Evolutionary conservation across 2,888 invertebrate genomes (phyloP), one percentile per base, ranked within the genome.

Genomic region (Synanthedon vespiformis): DNA sequence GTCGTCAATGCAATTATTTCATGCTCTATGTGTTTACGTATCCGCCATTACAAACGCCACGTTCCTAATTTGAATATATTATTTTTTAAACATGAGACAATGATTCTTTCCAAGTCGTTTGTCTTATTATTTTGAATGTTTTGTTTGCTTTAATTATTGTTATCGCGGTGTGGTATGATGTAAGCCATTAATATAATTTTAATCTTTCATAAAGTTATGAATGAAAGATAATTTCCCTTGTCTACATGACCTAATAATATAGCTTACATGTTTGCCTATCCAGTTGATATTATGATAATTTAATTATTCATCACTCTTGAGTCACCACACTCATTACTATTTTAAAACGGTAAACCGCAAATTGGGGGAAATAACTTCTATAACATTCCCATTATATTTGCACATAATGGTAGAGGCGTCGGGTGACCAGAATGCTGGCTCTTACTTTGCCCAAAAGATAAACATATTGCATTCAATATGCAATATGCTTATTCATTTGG

Each of bases 1-100:
- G 74, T 76, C 74, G 72, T 70, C 72, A 74, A 75, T 81, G 80
- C 80, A 83, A 81, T 81, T 78, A 80, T 80, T 80, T 77, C 74
- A 77, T 77, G 77, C 75, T 74, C 72, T 70, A 73, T 74, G 74
- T 72, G 70, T 70, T 68, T 70, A 61, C 63, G 68, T 68, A 71
- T 74, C 80, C 80, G 80, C 80, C 76, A 80, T 80, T 70, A 76
- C 63, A 62, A 67, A 65, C 66, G 63, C 62, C 48, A 49, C 51
- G 51, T 53, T 41, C 51, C 8, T 48, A 48, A 22, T 51, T 55
- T 44, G 51, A 51, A 50, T 48, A 27, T 12, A 44, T 27, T 40
- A 47, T 22, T 48, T 48, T 22, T 48, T 18, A 16, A 18, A 18
- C 12, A 11, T 10, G 10, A 48, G 44, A 44, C 44, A 44, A 44